phyloP scores from a whole-genome alignment of 2,113 vertebrate species.

The Albula goreensis region DNA sequence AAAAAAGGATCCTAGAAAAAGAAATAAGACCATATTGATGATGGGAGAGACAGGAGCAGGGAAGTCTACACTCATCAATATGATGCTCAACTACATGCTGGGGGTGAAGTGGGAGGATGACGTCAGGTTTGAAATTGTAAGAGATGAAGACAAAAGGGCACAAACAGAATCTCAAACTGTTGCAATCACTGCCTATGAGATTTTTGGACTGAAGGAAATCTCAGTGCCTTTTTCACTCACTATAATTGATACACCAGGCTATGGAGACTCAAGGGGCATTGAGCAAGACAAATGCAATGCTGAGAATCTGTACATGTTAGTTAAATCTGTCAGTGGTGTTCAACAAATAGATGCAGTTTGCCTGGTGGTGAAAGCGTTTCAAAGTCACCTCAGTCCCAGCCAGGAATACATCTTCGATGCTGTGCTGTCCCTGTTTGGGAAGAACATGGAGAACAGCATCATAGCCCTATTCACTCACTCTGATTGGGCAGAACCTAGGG shows the following conservation, averaged over 20 bases:
- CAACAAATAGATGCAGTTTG: constrained; percentile 21
- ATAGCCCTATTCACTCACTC: constrained; percentile 20
- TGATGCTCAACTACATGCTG: constrained; percentile 45
- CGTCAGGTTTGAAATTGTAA: constrained; percentile 36
- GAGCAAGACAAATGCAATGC: neutral
- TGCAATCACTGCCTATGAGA: constrained; percentile 41
- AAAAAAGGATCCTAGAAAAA: neutral
- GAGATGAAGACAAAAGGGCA: constrained; percentile 10
- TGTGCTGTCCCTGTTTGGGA: constrained; percentile 30
- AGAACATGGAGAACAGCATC: constrained; percentile 19
- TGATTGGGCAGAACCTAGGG: neutral
- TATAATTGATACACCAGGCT: constrained; percentile 40
- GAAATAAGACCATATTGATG: constrained; percentile 40
- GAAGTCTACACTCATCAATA: constrained; percentile 46
- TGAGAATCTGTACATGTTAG: constrained; percentile 1
- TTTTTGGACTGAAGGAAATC: constrained; percentile 12
- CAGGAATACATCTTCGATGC: constrained; percentile 31
- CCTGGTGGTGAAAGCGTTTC: constrained; percentile 22
- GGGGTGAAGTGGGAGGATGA: constrained; percentile 35
- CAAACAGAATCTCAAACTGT: constrained; percentile 43
- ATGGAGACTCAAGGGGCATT: constrained; percentile 17
- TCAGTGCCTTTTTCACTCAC: constrained; percentile 13
- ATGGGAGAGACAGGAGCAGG: constrained; percentile 44
- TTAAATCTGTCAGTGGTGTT: neutral
- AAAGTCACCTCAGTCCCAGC: neutral